Percentiles rank a stretch among this genome's conserved stretches.
Evolutionary conservation across 2,797 vertebrate genomes (phyloP).

Genomic region (Oreochromis grahami): DNA sequence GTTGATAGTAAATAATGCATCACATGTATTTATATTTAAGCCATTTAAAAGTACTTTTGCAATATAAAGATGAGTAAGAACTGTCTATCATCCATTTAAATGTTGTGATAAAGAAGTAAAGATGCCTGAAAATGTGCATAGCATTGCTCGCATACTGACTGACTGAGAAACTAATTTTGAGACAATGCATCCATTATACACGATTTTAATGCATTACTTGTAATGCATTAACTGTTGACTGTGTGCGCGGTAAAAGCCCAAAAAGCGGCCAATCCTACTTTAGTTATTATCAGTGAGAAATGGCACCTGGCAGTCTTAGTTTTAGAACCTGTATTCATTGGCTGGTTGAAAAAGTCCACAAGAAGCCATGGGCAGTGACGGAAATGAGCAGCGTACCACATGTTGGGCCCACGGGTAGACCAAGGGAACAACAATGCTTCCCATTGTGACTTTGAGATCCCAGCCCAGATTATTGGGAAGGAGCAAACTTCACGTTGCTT

Average conservation of each 20-base stretch:
- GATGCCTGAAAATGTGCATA: background rate
- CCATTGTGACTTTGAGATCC: constrained; percentile 66
- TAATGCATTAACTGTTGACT: background rate
- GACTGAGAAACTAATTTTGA: background rate
- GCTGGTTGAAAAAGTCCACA: constrained; percentile 49
- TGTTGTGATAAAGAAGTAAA: background rate
- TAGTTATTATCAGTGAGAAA: constrained; percentile 1
- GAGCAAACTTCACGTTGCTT: constrained; percentile 56
- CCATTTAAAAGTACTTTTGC: background rate
- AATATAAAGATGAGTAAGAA: background rate
- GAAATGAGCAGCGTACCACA: constrained; percentile 72
- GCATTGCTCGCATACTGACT: background rate
- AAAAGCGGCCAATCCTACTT: background rate
- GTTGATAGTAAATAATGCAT: background rate
- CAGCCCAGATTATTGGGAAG: constrained; percentile 69
- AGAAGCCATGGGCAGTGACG: constrained; percentile 56
- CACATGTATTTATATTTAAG: background rate
- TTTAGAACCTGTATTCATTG: constrained; percentile 54
- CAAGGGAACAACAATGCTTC: constrained; percentile 56
- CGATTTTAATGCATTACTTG: background rate
- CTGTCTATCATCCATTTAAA: background rate
- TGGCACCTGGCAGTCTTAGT: constrained; percentile 3
- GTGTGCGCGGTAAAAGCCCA: constrained; percentile 1
- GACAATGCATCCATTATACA: background rate
- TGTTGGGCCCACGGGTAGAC: constrained; percentile 44